Conservation (phyloP, 2,113 vertebrate genomes). For the Beaufortia kweichowensis region DNA sequence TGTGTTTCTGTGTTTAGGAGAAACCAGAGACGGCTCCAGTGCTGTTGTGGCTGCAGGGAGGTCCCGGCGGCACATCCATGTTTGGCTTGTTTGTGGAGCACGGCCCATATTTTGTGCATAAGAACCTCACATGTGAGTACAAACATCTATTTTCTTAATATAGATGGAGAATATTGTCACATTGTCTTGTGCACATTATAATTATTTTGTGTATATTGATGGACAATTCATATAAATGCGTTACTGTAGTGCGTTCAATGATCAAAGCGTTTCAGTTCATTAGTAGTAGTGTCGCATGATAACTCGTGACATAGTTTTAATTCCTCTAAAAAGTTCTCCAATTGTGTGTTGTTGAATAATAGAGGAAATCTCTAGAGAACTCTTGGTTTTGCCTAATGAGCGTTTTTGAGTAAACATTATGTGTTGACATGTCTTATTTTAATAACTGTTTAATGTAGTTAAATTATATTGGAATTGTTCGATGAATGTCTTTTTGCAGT, state of each 20-base stretch:
- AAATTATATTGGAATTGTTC: no score
- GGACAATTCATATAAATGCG: not conserved
- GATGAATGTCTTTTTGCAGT: slow-evolving; percentile 61
- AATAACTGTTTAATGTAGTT: no score
- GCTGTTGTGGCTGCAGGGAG: slow-evolving; percentile 86
- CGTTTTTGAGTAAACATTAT: no score
- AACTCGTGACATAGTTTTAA: not conserved
- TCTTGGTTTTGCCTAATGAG: no score
- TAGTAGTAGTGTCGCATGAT: slow-evolving; percentile 57
- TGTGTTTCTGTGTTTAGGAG: slow-evolving; percentile 58
- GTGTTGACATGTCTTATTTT: no score
- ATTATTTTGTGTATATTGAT: not conserved
- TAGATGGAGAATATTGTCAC: not conserved
- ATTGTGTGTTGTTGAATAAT: no score
- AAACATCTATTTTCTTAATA: not conserved
- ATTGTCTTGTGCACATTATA: not conserved
- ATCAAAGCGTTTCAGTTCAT: not conserved
- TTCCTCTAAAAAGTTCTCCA: no score
- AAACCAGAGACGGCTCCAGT: slow-evolving; percentile 71
- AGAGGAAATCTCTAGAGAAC: no score
- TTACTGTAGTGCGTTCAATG: not conserved
- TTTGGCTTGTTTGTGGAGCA: slow-evolving; percentile 89
- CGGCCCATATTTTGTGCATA: slow-evolving; percentile 81
- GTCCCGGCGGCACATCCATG: slow-evolving; percentile 84
- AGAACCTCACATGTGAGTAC: slow-evolving; percentile 79